Evolutionary conservation across 2,113 vertebrate genomes (phyloP).

Genomic region (Tupaia tana): DNA sequence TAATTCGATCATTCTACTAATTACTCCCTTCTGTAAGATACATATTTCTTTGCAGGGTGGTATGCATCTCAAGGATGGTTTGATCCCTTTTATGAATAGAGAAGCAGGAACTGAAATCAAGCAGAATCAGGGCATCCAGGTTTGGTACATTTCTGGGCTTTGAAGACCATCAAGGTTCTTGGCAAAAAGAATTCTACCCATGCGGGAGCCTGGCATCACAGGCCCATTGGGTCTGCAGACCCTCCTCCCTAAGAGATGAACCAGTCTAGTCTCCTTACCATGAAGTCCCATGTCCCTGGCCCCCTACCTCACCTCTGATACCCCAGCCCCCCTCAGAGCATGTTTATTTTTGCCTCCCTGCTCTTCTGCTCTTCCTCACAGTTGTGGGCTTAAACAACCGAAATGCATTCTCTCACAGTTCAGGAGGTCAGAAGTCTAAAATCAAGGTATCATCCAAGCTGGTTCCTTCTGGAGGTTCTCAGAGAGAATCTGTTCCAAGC

Average conservation of each 20-base stretch:
- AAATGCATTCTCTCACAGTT: neutral
- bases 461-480: neutral
- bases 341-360: neutral
- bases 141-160: neutral
- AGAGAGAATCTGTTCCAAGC: too few relatives aligned
- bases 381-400: neutral
- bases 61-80: neutral
- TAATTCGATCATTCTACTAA: neutral
- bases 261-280: neutral
- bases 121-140: neutral
- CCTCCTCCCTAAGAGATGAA: too few relatives aligned
- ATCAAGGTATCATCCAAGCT: neutral
- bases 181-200: neutral
- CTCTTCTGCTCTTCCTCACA: neutral
- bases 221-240: neutral
- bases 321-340: neutral
- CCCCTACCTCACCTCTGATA: neutral
- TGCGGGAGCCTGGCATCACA: neutral
- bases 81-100: neutral
- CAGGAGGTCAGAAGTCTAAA: neutral
- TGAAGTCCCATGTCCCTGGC: too few relatives aligned
- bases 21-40: too few relatives aligned
- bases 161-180: neutral
- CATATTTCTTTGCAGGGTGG: neutral
- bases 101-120: neutral